phyloP scores from a whole-genome alignment of 2,113 vertebrate species.

The Coptodon bakossiorum region DNA sequence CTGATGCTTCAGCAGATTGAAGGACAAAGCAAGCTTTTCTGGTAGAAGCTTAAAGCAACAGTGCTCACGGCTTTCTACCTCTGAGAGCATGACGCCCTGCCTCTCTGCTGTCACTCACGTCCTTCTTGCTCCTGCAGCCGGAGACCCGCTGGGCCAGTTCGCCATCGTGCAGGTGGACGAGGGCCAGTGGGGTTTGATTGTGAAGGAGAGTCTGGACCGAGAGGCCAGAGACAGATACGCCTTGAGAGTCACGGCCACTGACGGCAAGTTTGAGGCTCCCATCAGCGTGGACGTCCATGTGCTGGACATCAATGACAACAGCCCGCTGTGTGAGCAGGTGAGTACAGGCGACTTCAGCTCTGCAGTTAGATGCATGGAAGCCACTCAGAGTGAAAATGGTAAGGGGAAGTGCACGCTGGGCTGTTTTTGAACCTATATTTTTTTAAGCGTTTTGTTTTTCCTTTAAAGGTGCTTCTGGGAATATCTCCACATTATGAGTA shows the following conservation, averaged over 20 bases:
- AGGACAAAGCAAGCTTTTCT: neutral
- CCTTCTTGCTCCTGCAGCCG: conserved; percentile 69
- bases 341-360: neutral
- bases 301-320: conserved; percentile 94
- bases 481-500: neutral
- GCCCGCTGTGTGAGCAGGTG: conserved; percentile 90
- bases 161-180: conserved; percentile 77
- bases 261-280: conserved; percentile 86
- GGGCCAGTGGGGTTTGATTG: conserved; percentile 80
- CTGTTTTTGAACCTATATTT: neutral
- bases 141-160: conserved; percentile 85
- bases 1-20: neutral
- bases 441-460: neutral
- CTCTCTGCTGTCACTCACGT: neutral
- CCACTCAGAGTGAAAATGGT: neutral
- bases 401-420: neutral
- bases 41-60: neutral
- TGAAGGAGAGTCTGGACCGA: conserved; percentile 83
- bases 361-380: neutral
- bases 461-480: neutral
- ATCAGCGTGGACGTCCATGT: conserved; percentile 83
- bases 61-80: neutral
- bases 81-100: neutral
- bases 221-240: conserved; percentile 81
- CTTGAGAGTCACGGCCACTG: conserved; percentile 84